Conservation (phyloP, 1,140 invertebrate species). For the Calephelis virginiensis region DNA sequence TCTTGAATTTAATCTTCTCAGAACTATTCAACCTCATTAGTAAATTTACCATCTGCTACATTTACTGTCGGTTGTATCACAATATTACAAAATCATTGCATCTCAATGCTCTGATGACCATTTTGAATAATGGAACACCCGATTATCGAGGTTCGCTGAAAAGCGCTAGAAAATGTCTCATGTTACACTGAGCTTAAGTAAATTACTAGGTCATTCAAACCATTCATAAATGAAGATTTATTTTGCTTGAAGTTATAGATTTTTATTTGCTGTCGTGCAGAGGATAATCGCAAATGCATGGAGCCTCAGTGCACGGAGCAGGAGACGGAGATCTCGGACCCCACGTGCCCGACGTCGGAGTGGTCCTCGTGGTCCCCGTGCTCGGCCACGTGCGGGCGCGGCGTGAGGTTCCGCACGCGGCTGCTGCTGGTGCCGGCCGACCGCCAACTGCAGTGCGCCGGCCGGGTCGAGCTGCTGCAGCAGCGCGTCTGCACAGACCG, state of each 20-base stretch:
- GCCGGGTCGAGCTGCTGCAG: constrained; percentile 81
- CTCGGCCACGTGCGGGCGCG: constrained; percentile 82
- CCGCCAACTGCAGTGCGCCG: constrained; percentile 79
- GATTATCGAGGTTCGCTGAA: too few relatives aligned
- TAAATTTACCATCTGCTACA: too few relatives aligned
- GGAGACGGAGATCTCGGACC: constrained; percentile 69
- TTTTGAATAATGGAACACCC: too few relatives aligned
- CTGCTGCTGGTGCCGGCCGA: constrained; percentile 82
- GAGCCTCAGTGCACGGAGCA: constrained; percentile 79
- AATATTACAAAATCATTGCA: too few relatives aligned
- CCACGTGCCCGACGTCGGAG: constrained; percentile 78
- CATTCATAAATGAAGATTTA: too few relatives aligned
- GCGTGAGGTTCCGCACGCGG: constrained; percentile 80
- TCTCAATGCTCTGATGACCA: too few relatives aligned
- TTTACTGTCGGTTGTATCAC: too few relatives aligned
- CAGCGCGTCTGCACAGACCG: constrained; percentile 82
- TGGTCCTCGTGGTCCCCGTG: constrained; percentile 85
- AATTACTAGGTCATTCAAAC: too few relatives aligned
- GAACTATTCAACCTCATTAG: too few relatives aligned
- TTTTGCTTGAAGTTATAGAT: background rate
- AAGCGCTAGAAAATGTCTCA: too few relatives aligned
- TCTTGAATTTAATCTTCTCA: too few relatives aligned
- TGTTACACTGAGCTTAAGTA: too few relatives aligned
- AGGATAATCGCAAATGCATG: constrained; percentile 89
- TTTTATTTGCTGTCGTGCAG: constrained; percentile 35